Conservation (phyloP, 2,797 vertebrate genomes). For the Ciconia nigra region DNA sequence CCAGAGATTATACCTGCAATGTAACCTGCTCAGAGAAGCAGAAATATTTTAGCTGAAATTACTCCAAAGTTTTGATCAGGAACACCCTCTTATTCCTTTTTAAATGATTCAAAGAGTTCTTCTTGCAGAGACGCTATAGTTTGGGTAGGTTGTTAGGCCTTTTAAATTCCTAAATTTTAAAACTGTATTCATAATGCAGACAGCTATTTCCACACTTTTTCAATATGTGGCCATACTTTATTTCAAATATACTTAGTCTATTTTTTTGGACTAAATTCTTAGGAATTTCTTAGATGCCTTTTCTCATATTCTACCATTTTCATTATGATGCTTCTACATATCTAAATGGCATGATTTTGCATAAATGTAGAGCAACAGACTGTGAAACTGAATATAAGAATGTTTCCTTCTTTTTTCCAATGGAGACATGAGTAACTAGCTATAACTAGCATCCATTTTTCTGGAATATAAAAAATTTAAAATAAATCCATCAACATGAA, state of each 20-base stretch:
- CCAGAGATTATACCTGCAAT: not conserved
- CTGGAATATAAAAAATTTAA: not conserved
- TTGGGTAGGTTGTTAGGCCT: not conserved
- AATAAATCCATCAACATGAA: not conserved
- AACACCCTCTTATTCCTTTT: not conserved
- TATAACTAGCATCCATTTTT: not conserved
- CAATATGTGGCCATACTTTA: not conserved
- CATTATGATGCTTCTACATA: not conserved
- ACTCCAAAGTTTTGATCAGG: not conserved
- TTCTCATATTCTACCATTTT: not conserved
- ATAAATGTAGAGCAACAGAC: not conserved
- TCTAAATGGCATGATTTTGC: not conserved
- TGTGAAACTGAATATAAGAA: not conserved
- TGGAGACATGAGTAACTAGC: not conserved
- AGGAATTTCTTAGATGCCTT: not conserved
- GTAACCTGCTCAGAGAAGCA: not conserved
- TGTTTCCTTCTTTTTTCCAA: not conserved
- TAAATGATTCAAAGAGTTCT: not conserved
- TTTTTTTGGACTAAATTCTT: not conserved
- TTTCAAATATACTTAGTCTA: not conserved
- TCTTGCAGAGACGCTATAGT: not conserved
- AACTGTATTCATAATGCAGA: not conserved
- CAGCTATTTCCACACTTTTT: not conserved
- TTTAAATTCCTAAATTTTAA: not conserved
- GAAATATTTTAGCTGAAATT: not conserved